Base-by-base conservation (phyloP, 2,888 invertebrate species). In the Matsumyia berberina region DNA sequence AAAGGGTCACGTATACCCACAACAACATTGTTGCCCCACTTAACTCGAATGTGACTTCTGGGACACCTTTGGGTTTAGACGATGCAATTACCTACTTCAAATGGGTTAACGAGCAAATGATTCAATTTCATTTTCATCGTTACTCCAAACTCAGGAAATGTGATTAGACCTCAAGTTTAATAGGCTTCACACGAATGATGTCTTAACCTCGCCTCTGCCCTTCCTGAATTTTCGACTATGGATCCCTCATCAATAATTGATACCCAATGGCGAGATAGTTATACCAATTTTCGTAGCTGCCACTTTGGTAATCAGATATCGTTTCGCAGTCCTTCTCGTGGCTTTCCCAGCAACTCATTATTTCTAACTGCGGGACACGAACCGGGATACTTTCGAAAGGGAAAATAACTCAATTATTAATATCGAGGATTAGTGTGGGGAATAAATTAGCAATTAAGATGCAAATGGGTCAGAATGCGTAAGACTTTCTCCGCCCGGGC, bases 391-490 rank as follows among this genome's bases (percentile, higher is more conserved):
- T 79, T 58, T 33, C 17, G 12, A n/a, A 42, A 44, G 58, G 37
- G 62, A 66, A 77, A 31, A 53, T 78, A 78, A 78, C 67, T 83
- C 78, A 83, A 83, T 78, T 83, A 83, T 83, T 78, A 67, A 83
- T 77, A 72, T 31, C 53, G 33, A 33, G 39, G 60, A 49, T 35
- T 58, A 31, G 72, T 46, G 49, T 46, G 66, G 12, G 62, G 82
- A 78, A 82, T 82, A 82, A 82, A 78, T 82, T 82, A 78, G 78
- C 67, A 83, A 78, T 83, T 78, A 78, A 73, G 82, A 83, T 83
- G 78, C 72, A 78, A 83, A 83, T 82, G 46, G 66, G 60, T 53
- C 33, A 53, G 60, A 58, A 51, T 72, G 66, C 33, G 72, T 53
- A 37, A 53, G 33, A 12, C 17, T 44, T 31, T 51, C 7, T 12